phyloP scores from a whole-genome alignment of 1,140 invertebrate species.

The Drosophila yakuba region DNA sequence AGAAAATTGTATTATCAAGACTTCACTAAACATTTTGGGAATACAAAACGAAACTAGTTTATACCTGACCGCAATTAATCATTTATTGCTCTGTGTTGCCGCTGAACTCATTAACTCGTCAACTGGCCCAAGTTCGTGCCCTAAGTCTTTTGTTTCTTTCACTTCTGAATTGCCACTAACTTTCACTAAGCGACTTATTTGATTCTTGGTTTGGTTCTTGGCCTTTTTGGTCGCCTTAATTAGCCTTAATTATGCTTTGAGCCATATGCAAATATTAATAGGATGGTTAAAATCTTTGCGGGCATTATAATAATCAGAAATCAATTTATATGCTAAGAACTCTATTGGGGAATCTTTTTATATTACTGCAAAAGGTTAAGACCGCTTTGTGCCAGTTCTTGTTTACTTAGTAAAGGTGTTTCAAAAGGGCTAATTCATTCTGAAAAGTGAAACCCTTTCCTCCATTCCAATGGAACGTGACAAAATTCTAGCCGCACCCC shows the following conservation, averaged over 20 bases:
- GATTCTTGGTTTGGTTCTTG: constrained; percentile 35
- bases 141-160: constrained; percentile 62
- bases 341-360: constrained; percentile 1
- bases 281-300: constrained; percentile 6
- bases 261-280: constrained; percentile 61
- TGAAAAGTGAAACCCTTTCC: constrained; percentile 30
- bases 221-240: constrained; percentile 30
- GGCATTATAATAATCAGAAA: constrained; percentile 43
- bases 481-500: constrained; percentile 28
- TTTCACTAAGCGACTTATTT: constrained; percentile 57
- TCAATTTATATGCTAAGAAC: constrained; percentile 42
- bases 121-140: constrained; percentile 70
- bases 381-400: background rate
- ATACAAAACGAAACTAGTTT: constrained; percentile 58
- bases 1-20: constrained; percentile 4
- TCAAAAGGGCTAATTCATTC: background rate
- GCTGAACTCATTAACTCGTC: constrained; percentile 60
- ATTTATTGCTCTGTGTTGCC: constrained; percentile 47
- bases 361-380: constrained; percentile 1
- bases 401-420: background rate
- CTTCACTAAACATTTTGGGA: background rate
- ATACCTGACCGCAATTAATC: constrained; percentile 64
- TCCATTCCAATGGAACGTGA: constrained; percentile 9
- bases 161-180: constrained; percentile 47
- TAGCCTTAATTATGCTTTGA: constrained; percentile 57